Conservation (phyloP, 2,797 vertebrate genomes). For the Phataginus tricuspis region DNA sequence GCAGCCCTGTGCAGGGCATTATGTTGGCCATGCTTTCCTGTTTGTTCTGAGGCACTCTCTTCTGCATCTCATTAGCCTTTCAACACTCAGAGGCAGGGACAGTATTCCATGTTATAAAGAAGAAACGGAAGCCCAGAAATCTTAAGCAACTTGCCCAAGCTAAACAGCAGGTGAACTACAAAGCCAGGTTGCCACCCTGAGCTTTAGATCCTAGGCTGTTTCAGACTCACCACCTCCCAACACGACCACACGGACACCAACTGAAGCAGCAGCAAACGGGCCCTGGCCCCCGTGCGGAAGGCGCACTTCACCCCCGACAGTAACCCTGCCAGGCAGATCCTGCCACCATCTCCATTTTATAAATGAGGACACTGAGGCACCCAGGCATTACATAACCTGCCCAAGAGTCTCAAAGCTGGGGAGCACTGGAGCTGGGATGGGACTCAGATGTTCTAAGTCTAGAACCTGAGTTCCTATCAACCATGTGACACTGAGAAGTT, state of each 20-base stretch:
- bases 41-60: neutral
- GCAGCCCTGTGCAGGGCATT: neutral
- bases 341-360: neutral
- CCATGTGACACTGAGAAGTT: neutral
- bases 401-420: neutral
- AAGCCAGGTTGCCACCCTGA: neutral
- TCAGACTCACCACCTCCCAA: neutral
- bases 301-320: fast-evolving
- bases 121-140: neutral
- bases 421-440: neutral
- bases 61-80: neutral
- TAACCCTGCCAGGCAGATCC: neutral
- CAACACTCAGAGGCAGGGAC: neutral
- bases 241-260: fast-evolving
- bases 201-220: neutral
- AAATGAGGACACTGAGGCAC: neutral
- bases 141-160: neutral
- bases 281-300: neutral
- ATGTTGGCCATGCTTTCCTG: neutral
- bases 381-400: neutral
- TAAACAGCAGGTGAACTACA: neutral
- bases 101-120: neutral
- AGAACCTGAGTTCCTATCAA: neutral
- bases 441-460: neutral
- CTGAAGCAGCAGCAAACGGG: neutral